phyloP scores from a whole-genome alignment of 2,113 vertebrate genomes.

The Oceanites oceanicus region DNA sequence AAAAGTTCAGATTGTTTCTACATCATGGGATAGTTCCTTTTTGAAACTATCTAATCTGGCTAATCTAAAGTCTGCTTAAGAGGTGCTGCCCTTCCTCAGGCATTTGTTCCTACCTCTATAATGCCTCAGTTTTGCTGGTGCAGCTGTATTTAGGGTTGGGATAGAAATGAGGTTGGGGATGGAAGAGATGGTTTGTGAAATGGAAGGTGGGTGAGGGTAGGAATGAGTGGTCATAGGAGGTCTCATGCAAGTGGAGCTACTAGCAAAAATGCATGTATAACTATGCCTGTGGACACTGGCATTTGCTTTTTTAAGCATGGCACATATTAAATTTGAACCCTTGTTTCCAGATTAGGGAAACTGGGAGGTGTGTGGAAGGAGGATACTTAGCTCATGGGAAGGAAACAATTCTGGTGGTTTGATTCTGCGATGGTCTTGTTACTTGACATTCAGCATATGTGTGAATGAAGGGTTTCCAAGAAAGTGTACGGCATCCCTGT shows the following conservation, averaged over 20 bases:
- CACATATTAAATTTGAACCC: neutral
- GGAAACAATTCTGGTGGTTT: neutral
- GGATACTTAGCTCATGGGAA: neutral
- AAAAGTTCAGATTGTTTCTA: neutral
- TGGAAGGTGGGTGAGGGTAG: neutral
- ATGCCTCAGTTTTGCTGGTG: neutral
- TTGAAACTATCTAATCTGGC: neutral
- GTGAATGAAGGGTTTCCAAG: neutral
- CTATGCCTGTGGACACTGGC: neutral
- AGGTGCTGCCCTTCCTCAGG: neutral
- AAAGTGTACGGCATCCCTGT: neutral
- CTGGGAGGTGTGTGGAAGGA: neutral
- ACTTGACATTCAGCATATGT: neutral
- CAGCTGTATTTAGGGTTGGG: neutral
- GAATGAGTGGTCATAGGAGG: neutral
- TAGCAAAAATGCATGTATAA: neutral
- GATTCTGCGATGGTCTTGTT: neutral
- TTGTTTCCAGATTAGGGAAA: neutral
- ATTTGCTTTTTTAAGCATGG: neutral
- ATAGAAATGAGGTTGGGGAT: neutral
- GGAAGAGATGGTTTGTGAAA: neutral
- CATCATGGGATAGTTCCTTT: neutral
- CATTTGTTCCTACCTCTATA: neutral
- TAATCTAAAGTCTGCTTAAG: neutral
- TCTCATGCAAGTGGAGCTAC: neutral